phyloP scores from a whole-genome alignment of 2,888 invertebrate genomes.

The Agrochola litura region DNA sequence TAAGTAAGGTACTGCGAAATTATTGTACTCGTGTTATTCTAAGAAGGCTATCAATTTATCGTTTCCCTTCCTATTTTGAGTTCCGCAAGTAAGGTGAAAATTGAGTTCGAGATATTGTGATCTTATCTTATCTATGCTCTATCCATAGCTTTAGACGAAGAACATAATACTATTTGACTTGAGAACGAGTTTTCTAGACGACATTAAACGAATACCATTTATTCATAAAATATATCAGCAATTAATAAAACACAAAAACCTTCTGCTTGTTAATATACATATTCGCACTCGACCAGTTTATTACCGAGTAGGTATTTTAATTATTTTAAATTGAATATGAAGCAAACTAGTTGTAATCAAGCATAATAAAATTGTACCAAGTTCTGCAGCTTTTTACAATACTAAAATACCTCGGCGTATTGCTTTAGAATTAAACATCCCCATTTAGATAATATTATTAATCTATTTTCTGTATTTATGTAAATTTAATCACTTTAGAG shows the following conservation, averaged over 20 bases:
- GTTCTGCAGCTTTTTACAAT: conserved; percentile 2
- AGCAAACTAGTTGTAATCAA: conserved; percentile 16
- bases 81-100: conserved; percentile 38
- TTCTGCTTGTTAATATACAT: conserved; percentile 21
- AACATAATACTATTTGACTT: not conserved
- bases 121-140: conserved; percentile 9
- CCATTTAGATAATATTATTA: conserved; percentile 50
- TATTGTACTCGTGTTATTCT: conserved; percentile 54
- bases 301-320: conserved; percentile 32
- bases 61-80: conserved; percentile 46
- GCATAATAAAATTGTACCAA: conserved; percentile 28
- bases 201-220: conserved; percentile 22
- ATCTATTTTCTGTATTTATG: conserved; percentile 63
- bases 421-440: conserved; percentile 33
- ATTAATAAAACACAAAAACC: conserved; percentile 42
- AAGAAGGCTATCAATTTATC: conserved; percentile 66
- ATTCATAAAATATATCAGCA: conserved; percentile 33
- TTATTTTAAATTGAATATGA: conserved; percentile 39
- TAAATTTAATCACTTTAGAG: conserved; percentile 63
- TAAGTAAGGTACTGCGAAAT: conserved; percentile 61
- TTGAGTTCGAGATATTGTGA: conserved; percentile 14
- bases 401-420: conserved; percentile 11
- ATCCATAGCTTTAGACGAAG: not conserved
- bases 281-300: conserved; percentile 38
- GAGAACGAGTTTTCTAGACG: conserved; percentile 25